phyloP scores from a whole-genome alignment of 2,797 vertebrate species.

The Catharus ustulatus region DNA sequence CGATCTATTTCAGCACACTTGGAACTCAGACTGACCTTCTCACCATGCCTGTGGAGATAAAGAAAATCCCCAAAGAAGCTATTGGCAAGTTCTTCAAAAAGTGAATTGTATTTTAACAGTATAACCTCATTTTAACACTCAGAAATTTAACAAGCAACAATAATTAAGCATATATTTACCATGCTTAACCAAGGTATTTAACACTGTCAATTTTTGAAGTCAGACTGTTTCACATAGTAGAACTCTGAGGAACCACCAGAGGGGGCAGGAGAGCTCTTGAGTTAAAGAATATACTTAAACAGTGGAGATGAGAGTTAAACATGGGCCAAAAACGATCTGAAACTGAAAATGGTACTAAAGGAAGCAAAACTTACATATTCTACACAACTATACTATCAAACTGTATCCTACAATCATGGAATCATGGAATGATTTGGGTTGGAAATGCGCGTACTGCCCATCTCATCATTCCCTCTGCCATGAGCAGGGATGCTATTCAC shows the following conservation, averaged over 20 bases:
- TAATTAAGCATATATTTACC: background rate
- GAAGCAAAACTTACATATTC: background rate
- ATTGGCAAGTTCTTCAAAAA: background rate
- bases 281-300: background rate
- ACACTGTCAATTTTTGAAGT: background rate
- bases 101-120: background rate
- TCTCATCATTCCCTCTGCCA: background rate
- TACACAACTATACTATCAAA: background rate
- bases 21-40: conserved; percentile 89
- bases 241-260: background rate
- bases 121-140: background rate
- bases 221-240: background rate
- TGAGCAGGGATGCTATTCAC: background rate
- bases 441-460: fast-evolving
- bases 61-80: background rate
- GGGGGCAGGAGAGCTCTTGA: background rate
- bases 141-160: background rate
- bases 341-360: background rate
- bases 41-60: conserved; percentile 78
- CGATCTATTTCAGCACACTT: conserved; percentile 94
- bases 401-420: fast-evolving
- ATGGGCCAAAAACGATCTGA: fast-evolving
- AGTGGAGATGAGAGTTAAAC: background rate
- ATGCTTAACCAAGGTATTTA: background rate
- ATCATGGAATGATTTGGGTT: background rate